Evolutionary conservation across 1,140 invertebrate species (phyloP).

Genomic region (Acyrthosiphon pisum): DNA sequence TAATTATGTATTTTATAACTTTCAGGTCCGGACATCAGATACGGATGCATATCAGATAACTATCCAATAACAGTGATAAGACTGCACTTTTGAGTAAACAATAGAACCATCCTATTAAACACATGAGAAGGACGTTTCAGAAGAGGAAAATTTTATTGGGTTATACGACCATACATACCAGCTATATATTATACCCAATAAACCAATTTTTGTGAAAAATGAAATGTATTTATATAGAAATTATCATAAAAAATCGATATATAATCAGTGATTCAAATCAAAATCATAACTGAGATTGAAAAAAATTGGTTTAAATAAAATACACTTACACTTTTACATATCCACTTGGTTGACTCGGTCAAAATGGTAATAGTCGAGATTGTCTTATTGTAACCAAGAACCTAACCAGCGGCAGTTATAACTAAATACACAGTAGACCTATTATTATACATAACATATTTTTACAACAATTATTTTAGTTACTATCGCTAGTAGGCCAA

Average conservation of each 20-base stretch:
- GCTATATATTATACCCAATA: too few relatives aligned
- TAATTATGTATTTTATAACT: too few relatives aligned
- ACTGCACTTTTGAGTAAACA: not conserved
- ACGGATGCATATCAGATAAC: too few relatives aligned
- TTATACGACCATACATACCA: too few relatives aligned
- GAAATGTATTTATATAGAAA: not conserved
- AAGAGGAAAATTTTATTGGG: too few relatives aligned
- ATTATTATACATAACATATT: not conserved
- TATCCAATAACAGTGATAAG: not conserved
- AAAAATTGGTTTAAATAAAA: not conserved
- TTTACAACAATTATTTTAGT: not conserved
- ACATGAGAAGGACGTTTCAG: not conserved
- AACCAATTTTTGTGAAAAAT: too few relatives aligned
- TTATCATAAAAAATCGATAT: not conserved
- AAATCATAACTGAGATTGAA: not conserved
- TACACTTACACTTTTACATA: not conserved
- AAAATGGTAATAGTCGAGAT: not conserved
- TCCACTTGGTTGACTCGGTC: not conserved
- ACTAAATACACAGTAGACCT: not conserved
- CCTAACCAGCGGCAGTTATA: not conserved
- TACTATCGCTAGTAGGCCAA: not conserved
- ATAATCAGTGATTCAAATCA: not conserved
- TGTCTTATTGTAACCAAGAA: not conserved
- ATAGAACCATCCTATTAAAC: not conserved
- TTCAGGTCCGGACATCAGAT: too few relatives aligned